These are phyloP conservation scores for Setipinna tenuifilis DNA, from an alignment of 2,797 vertebrate genomes.

Conservation along the genomic window DNA sequence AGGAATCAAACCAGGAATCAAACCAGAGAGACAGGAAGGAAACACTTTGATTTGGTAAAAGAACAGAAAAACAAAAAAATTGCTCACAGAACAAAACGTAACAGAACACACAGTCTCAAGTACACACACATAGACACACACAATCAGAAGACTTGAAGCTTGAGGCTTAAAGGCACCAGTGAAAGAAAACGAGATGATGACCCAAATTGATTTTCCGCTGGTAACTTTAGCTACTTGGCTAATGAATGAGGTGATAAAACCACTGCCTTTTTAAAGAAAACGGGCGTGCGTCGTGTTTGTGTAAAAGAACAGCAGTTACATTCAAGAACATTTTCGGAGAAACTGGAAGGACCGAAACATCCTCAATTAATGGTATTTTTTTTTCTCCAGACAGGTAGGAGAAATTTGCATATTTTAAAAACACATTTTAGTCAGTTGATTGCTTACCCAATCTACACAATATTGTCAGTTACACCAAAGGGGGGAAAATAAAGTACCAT, in stretches of 20 bases:
- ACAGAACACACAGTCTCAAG: constrained; percentile 30
- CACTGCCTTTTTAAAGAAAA: constrained; percentile 15
- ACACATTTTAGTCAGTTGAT: constrained; percentile 42
- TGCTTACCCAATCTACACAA: constrained; percentile 37
- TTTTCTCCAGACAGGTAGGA: background rate
- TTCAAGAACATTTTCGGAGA: constrained; percentile 35
- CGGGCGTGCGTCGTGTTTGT: constrained; percentile 11
- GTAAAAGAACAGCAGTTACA: constrained; percentile 33
- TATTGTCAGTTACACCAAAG: constrained; percentile 34
- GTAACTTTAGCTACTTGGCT: background rate
- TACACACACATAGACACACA: constrained; percentile 46
- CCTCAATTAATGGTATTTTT: background rate
- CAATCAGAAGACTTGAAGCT: constrained; percentile 12
- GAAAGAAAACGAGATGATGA: background rate
- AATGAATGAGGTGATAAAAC: background rate
- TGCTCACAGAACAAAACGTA: background rate
- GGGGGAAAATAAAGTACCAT: background rate
- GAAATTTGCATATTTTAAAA: constrained; percentile 36
- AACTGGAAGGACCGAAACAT: background rate
- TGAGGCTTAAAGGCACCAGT: constrained; percentile 58
- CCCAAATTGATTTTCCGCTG: background rate
- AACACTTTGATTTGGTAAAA: constrained; percentile 1
- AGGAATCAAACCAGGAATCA: background rate
- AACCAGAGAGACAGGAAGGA: background rate
- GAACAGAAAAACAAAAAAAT: constrained; percentile 16